Evolutionary conservation across 2,888 invertebrate species (phyloP), one percentile per base, ranked within the genome.

Genomic region (Napeogenes inachia): DNA sequence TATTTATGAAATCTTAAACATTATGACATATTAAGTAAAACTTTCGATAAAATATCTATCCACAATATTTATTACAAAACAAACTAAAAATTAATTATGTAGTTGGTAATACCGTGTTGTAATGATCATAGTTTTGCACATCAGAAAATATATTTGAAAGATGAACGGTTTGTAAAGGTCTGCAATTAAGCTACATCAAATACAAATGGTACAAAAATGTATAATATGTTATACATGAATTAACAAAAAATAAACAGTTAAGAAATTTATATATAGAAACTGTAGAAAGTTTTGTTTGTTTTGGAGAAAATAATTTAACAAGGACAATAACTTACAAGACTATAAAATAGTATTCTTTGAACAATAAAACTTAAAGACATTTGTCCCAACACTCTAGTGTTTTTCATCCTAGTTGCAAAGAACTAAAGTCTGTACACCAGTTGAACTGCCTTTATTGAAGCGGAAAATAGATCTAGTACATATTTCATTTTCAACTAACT

Each of bases 381-480:
- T 50, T n/a, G 6, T 8, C 21, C 10, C 30, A 30, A 50, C 50
- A 50, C n/a, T 6, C 30, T 5, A 50, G 30, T 50, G 50, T 30
- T 50, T 50, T 50, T 8, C 30, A 30, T 50, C 50, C 30, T 50
- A 50, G 50, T 50, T 50, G 30, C 50, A 53, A 57, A 62, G 50
- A 59, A 67, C 62, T 63, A 56, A 56, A 64, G 61, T 58, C 66
- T 63, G 63, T 73, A 73, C 66, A 69, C 73, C 72, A 80, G 76
- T 73, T 79, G 79, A 79, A 82, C 81, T 82, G 84, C 80, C 78
- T 82, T 81, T 80, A 83, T 82, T 79, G 83, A 80, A 71, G 77
- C 81, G 79, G 79, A 80, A 85, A 86, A 87, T 84, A 82, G 85
- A 85, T 78, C 75, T 79, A 78, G 79, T 82, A 85, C 86, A 86